These are phyloP conservation scores for Halotydeus destructor DNA, from an alignment of 1,140 invertebrate species.

Conservation along the genomic window DNA sequence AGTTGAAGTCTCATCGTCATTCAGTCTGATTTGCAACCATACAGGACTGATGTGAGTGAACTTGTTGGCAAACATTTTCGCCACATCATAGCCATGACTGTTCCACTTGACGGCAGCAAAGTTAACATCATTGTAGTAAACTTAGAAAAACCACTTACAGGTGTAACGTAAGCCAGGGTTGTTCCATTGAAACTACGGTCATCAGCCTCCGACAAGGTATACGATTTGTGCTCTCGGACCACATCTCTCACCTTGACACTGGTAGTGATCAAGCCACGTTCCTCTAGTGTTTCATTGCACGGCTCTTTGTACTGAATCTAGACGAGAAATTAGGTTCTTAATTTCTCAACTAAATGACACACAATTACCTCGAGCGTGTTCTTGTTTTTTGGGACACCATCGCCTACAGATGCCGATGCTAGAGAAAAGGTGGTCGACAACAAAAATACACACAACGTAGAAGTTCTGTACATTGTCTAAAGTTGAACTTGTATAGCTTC, in stretches of 20 bases:
- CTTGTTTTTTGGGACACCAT: too few relatives aligned
- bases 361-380: too few relatives aligned
- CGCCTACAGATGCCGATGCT: too few relatives aligned
- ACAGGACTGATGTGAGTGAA: conserved; percentile 79
- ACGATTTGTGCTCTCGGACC: conserved; percentile 45
- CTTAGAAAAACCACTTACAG: conserved; percentile 35
- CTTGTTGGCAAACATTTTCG: conserved; percentile 69
- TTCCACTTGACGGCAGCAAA: conserved; percentile 56
- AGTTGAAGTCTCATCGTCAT: conserved; percentile 27
- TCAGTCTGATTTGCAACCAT: conserved; percentile 60
- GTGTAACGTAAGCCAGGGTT: conserved; percentile 69
- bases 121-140: conserved; percentile 1
- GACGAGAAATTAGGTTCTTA: background rate
- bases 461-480: too few relatives aligned
- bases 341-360: too few relatives aligned
- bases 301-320: conserved; percentile 3
- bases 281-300: background rate
- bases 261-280: conserved; percentile 33
- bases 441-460: too few relatives aligned
- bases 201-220: conserved; percentile 23
- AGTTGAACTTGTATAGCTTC: too few relatives aligned
- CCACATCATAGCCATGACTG: conserved; percentile 73
- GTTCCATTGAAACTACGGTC: conserved; percentile 26
- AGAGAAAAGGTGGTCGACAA: too few relatives aligned
- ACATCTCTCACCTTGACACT: conserved; percentile 45